phyloP scores from a whole-genome alignment of 2,113 vertebrate species.

The Sula dactylatra region DNA sequence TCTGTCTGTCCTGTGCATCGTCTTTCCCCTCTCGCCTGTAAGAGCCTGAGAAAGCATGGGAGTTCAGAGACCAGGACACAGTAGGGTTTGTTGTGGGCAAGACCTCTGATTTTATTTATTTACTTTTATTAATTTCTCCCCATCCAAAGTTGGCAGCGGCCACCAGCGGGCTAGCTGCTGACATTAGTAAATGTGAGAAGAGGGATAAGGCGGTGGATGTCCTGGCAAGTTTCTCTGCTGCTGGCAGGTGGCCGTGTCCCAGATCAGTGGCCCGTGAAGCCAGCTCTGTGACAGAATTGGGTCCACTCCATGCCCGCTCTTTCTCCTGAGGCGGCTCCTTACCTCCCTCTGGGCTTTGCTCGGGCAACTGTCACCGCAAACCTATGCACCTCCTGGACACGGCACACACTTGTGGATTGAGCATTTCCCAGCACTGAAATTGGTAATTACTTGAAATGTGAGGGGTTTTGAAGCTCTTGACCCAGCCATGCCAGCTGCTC shows the following conservation, averaged over 20 bases:
- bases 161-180: not conserved
- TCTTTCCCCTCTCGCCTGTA: not conserved
- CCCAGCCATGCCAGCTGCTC: not conserved
- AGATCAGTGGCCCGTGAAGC: rapidly evolving
- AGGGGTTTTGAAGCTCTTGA: not conserved
- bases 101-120: not conserved
- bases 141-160: not conserved
- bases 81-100: not conserved
- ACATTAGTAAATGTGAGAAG: not conserved
- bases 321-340: not conserved
- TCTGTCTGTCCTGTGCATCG: not conserved
- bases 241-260: rapidly evolving
- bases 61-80: not conserved
- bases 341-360: not conserved
- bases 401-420: rapidly evolving
- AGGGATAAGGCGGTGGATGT: not conserved
- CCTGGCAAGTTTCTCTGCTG: not conserved
- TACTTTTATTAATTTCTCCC: not conserved
- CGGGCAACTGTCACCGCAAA: not conserved
- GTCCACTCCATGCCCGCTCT: rapidly evolving
- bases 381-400: not conserved
- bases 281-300: not conserved
- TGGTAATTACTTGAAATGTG: not conserved
- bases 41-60: not conserved
- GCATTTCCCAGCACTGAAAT: not conserved